Percentiles rank a stretch among this genome's conserved stretches.
These are phyloP conservation scores for Gallinago jamesoni DNA, from an alignment of 2,113 vertebrate genomes.

Conservation along the genomic window DNA sequence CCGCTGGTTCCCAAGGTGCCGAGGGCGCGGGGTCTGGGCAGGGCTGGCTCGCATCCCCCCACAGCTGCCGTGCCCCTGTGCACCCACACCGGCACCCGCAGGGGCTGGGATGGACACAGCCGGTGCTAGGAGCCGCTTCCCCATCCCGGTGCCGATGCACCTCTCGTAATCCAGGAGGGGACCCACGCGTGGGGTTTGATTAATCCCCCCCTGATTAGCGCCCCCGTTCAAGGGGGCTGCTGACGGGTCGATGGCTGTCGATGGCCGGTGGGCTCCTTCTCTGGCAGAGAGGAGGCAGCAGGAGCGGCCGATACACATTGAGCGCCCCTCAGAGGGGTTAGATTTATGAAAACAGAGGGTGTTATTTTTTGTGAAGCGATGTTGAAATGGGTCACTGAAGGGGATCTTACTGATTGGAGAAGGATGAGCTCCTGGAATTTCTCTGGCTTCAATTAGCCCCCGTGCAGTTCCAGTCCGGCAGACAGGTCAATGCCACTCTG, in stretches of 20 bases:
- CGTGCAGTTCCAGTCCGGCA: conserved; percentile 73
- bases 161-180: neutral
- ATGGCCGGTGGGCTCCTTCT: conserved; percentile 1
- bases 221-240: conserved; percentile 67
- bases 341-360: conserved; percentile 74
- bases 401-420: conserved; percentile 75
- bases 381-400: conserved; percentile 75
- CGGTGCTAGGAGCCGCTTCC: neutral
- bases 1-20: neutral
- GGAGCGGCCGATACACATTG: conserved; percentile 58
- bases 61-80: neutral
- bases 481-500: conserved; percentile 68
- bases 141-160: too few relatives aligned
- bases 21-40: accelerated
- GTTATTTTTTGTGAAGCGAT: conserved; percentile 72
- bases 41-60: neutral
- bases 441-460: conserved; percentile 65
- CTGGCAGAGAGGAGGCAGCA: conserved; percentile 40
- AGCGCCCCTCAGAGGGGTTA: conserved; percentile 69
- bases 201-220: conserved; percentile 56
- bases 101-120: neutral
- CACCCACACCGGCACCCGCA: too few relatives aligned
- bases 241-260: conserved; percentile 63
- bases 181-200: neutral
- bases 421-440: conserved; percentile 77